Percentiles rank a stretch among this genome's conserved stretches.
Evolutionary conservation across 1,140 invertebrate genomes (phyloP).

Genomic region (Trichogramma pretiosum): DNA sequence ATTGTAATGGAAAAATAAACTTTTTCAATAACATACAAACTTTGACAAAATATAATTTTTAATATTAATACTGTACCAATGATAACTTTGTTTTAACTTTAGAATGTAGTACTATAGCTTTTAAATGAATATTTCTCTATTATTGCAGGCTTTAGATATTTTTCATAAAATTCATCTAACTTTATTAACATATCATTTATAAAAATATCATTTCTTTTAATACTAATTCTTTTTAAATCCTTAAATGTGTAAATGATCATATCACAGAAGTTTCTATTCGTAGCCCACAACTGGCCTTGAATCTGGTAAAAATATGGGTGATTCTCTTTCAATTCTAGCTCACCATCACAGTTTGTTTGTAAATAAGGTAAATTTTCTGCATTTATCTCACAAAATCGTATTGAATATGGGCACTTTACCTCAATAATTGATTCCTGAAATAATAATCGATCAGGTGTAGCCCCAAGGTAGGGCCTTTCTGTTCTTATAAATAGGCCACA

Average conservation of each 20-base stretch:
- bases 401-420: constrained; percentile 19
- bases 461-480: constrained; percentile 24
- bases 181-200: background rate
- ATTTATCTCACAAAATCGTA: background rate
- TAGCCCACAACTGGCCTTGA: background rate
- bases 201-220: background rate
- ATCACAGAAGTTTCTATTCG: background rate
- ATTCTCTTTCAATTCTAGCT: constrained; percentile 1
- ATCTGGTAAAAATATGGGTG: background rate
- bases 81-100: background rate
- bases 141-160: background rate
- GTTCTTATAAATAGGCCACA: constrained; percentile 9
- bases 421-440: constrained; percentile 18
- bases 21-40: too few species aligned
- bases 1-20: too few species aligned
- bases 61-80: background rate
- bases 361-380: constrained; percentile 5
- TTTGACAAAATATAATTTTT: background rate
- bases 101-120: background rate
- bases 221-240: background rate
- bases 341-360: background rate
- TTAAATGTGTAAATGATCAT: background rate
- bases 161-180: constrained; percentile 6
- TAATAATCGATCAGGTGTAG: constrained; percentile 30
- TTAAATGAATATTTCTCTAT: background rate